Evolutionary conservation across 2,113 vertebrate genomes (phyloP).

Genomic region (Sialia sialis): DNA sequence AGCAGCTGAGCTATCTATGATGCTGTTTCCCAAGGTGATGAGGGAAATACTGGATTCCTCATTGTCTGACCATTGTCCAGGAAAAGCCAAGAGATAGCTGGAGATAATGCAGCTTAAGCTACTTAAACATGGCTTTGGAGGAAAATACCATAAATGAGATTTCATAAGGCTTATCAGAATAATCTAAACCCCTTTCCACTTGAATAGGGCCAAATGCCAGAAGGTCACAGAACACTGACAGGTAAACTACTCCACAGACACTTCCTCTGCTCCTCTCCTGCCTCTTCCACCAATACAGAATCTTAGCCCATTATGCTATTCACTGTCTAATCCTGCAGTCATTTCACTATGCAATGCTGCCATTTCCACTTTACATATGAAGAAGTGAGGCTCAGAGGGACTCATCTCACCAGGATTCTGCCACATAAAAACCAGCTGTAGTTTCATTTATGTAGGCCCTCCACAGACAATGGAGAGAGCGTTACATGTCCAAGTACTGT

Average conservation of each 20-base stretch:
- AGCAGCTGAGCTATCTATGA: background rate
- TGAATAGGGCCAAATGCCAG: background rate
- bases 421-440: background rate
- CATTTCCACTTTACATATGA: background rate
- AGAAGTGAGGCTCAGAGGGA: background rate
- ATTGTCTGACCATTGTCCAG: background rate
- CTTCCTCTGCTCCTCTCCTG: background rate
- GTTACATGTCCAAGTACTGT: background rate
- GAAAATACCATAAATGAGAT: background rate
- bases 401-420: background rate
- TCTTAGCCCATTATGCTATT: background rate
- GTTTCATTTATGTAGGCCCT: background rate
- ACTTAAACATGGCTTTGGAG: background rate
- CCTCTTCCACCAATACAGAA: background rate
- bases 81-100: background rate
- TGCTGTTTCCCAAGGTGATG: background rate
- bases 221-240: background rate
- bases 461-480: background rate
- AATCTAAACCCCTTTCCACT: background rate
- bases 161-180: background rate
- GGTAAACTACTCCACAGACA: background rate
- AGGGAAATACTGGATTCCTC: background rate
- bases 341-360: background rate
- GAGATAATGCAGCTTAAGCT: background rate
- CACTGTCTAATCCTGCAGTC: background rate